These are phyloP conservation scores for Sparus aurata DNA, from an alignment of 2,797 vertebrate species.

Conservation along the genomic window DNA sequence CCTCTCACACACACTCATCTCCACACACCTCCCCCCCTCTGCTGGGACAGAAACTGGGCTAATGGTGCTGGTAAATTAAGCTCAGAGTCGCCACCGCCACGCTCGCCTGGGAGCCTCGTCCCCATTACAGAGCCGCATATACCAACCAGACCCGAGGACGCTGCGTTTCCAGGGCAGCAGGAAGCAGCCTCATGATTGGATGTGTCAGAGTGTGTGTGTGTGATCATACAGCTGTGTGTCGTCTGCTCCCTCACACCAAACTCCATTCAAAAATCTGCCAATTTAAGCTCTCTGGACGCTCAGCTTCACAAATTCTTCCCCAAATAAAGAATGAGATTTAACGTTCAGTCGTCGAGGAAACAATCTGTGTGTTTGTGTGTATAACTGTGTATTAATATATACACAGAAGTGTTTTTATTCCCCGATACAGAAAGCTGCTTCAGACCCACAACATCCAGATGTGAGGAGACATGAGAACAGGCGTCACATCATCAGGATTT, in stretches of 20 bases:
- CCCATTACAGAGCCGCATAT: constrained; percentile 62
- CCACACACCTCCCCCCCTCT: background rate
- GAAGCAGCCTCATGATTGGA: constrained; percentile 47
- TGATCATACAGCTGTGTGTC: constrained; percentile 8
- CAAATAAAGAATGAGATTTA: too few species aligned
- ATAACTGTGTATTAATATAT: too few species aligned
- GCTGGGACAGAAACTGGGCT: constrained; percentile 63
- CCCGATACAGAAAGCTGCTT: too few species aligned
- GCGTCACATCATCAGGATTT: too few species aligned
- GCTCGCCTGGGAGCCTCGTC: constrained; percentile 69
- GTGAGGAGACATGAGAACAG: too few species aligned
- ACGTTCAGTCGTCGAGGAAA: too few species aligned
- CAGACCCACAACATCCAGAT: too few species aligned
- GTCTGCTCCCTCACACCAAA: background rate
- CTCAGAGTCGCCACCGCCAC: constrained; percentile 24
- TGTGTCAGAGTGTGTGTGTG: background rate
- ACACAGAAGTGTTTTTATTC: too few species aligned
- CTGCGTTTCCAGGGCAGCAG: constrained; percentile 72
- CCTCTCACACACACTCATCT: constrained; percentile 8
- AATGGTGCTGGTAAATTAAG: constrained; percentile 73
- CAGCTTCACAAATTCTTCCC: background rate
- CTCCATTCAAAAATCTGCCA: background rate
- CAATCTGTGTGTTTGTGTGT: too few species aligned
- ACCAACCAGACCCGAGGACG: constrained; percentile 23
- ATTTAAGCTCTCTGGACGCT: background rate